A percentile compares a stretch with the other conserved stretches of the same genome.
Evolutionary conservation across 2,797 vertebrate species (phyloP).

Genomic region (Intellagama lesueurii): DNA sequence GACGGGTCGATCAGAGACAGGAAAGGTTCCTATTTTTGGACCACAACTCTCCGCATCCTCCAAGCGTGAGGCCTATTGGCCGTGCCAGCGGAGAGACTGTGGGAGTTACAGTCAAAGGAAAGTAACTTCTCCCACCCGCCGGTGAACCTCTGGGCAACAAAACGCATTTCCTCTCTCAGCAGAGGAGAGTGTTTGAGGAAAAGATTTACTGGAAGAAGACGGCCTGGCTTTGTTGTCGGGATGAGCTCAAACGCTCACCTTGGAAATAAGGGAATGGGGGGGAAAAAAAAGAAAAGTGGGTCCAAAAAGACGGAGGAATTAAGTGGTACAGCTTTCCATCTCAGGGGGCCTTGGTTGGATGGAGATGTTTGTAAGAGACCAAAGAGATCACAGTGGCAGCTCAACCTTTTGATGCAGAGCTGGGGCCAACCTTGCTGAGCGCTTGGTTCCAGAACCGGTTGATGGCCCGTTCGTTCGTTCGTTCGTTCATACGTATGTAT

Average conservation of each 20-base stretch:
- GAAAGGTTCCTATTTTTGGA: background rate
- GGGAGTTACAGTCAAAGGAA: background rate
- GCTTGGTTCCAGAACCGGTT: background rate
- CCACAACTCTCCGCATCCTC: background rate
- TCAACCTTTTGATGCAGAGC: background rate
- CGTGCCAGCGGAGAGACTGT: too few relatives aligned
- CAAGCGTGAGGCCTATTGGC: background rate
- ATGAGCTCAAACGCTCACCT: background rate
- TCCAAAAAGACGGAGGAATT: background rate
- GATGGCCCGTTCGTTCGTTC: too few relatives aligned
- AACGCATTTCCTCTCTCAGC: too few relatives aligned
- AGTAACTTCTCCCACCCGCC: background rate
- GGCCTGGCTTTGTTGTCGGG: background rate
- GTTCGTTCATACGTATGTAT: too few relatives aligned
- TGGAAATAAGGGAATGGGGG: background rate
- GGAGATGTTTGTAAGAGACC: background rate
- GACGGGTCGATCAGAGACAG: too few relatives aligned
- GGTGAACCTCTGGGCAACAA: background rate
- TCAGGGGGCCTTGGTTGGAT: background rate
- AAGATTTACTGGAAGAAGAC: background rate
- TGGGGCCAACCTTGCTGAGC: background rate
- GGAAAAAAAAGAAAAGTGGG: background rate
- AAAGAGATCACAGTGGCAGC: background rate
- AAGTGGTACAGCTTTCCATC: background rate
- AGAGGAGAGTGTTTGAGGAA: background rate